Conservation (phyloP, 2,113 vertebrate genomes). For the Scolopax mira region DNA sequence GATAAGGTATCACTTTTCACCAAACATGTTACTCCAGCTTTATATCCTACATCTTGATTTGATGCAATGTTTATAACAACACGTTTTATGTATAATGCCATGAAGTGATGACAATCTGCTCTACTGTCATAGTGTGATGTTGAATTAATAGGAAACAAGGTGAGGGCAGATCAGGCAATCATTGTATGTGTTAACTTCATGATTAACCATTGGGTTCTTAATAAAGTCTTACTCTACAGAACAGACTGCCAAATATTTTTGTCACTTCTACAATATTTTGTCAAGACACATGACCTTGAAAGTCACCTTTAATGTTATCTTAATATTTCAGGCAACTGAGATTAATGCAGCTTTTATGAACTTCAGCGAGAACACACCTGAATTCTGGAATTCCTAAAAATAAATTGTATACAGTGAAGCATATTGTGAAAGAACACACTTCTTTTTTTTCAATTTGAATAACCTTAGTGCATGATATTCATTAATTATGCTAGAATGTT, state of each 20-base stretch:
- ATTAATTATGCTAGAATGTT: not conserved
- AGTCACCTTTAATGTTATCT: constrained; percentile 50
- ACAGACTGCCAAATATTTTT: constrained; percentile 64
- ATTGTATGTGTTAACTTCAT: constrained; percentile 59
- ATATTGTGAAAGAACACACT: not conserved
- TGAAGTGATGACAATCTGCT: constrained; percentile 66
- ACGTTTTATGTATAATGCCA: constrained; percentile 58
- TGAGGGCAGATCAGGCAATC: constrained; percentile 66
- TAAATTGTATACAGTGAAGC: not conserved
- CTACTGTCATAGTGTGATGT: constrained; percentile 57
- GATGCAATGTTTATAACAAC: constrained; percentile 65
- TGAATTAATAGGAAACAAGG: constrained; percentile 66
- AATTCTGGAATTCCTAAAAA: not conserved
- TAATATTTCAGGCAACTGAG: constrained; percentile 37
- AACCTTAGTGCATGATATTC: not conserved
- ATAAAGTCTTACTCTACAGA: constrained; percentile 51
- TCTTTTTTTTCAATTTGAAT: not conserved
- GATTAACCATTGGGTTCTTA: constrained; percentile 65
- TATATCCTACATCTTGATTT: constrained; percentile 60
- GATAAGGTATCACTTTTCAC: constrained; percentile 55
- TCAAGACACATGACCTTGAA: constrained; percentile 55
- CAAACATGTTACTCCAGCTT: constrained; percentile 47
- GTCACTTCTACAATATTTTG: constrained; percentile 62
- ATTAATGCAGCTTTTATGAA: constrained; percentile 34
- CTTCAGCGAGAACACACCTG: constrained; percentile 37